These are phyloP conservation scores for Gopherus flavomarginatus DNA, from an alignment of 2,113 vertebrate species.

Conservation along the genomic window DNA sequence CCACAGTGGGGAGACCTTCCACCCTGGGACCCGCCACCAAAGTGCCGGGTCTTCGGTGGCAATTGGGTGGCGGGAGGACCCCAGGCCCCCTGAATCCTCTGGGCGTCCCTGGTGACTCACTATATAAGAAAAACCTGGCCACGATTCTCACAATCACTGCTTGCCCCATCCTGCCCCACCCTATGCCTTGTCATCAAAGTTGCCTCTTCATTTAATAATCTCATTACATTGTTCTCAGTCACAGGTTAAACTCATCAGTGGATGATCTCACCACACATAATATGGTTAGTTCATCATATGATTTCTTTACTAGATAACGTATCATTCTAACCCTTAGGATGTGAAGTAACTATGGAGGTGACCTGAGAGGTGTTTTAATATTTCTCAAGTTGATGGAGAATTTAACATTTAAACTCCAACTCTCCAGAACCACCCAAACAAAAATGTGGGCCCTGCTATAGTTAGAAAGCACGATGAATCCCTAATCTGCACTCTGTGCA, in stretches of 20 bases:
- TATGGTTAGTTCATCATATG: constrained; percentile 35
- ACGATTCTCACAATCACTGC: background rate
- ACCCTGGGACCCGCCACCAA: too few relatives aligned
- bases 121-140: background rate
- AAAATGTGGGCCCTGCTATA: background rate
- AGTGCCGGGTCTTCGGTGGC: too few relatives aligned
- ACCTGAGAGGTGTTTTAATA: background rate
- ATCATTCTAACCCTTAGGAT: constrained; percentile 15
- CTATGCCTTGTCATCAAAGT: constrained; percentile 30
- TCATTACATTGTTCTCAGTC: constrained; percentile 37
- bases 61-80: too few relatives aligned
- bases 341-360: background rate
- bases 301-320: background rate
- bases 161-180: constrained; percentile 11
- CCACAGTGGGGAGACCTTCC: too few relatives aligned
- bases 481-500: constrained; percentile 2
- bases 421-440: background rate
- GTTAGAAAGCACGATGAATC: background rate
- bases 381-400: background rate
- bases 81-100: too few relatives aligned
- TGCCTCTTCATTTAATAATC: constrained; percentile 21
- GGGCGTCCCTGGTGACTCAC: background rate
- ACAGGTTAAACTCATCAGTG: constrained; percentile 21
- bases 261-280: constrained; percentile 38
- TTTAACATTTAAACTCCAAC: background rate